A percentile compares a stretch with the other conserved stretches of the same genome.
Conservation (phyloP, 2,797 vertebrate genomes). For the Novumbra hubbsi region DNA sequence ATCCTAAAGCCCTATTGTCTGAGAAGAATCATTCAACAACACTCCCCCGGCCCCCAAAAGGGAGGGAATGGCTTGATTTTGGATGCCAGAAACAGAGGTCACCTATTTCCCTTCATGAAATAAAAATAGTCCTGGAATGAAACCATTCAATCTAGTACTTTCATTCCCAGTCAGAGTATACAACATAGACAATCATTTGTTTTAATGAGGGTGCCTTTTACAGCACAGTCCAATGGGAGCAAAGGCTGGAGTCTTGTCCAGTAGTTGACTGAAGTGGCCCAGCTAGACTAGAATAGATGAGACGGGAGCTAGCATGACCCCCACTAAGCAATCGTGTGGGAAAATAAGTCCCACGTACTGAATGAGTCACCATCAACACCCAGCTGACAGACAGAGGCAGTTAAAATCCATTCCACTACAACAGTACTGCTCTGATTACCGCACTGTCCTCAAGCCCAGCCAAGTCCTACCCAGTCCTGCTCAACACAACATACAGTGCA, state of each 20-base stretch:
- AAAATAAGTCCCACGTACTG: slow-evolving; percentile 22
- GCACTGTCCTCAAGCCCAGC: slow-evolving; percentile 2
- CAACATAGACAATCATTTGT: neutral
- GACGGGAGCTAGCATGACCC: neutral
- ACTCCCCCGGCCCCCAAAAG: neutral
- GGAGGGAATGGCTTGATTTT: neutral
- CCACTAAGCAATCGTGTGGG: slow-evolving; percentile 26
- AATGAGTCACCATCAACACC: slow-evolving; percentile 34
- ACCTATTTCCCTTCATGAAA: neutral
- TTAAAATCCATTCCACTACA: neutral
- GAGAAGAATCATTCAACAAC: neutral
- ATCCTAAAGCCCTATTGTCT: neutral
- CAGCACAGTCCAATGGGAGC: neutral
- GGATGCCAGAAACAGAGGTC: neutral
- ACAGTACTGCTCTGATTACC: neutral
- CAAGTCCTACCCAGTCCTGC: neutral
- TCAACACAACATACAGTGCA: neutral
- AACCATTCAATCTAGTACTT: neutral
- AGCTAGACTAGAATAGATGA: neutral
- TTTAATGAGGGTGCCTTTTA: neutral
- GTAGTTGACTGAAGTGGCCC: neutral
- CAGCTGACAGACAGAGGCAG: slow-evolving; percentile 33
- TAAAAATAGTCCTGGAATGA: neutral
- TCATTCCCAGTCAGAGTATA: neutral
- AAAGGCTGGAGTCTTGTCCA: neutral